Evolutionary conservation across 2,113 vertebrate species (phyloP).

Genomic region (Glareola pratincola): DNA sequence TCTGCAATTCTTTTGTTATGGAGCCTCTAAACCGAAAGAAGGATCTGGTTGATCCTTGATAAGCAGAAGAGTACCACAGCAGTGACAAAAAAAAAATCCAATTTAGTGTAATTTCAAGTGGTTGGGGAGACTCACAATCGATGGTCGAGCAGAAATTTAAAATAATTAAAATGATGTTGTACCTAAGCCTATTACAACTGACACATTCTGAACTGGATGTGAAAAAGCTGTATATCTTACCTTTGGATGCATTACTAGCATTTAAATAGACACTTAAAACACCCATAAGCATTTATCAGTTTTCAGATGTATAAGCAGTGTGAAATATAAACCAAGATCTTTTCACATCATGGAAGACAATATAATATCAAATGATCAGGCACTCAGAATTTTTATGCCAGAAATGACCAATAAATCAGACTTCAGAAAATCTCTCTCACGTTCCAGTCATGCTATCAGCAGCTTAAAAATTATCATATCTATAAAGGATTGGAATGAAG

Average conservation of each 20-base stretch:
- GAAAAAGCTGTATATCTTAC: background rate
- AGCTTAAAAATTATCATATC: background rate
- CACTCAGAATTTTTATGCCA: background rate
- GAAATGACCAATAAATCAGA: background rate
- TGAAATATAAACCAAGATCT: background rate
- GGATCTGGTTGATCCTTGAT: background rate
- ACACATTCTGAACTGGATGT: background rate
- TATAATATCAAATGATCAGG: background rate
- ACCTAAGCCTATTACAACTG: background rate
- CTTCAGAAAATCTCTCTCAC: background rate
- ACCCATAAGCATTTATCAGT: background rate
- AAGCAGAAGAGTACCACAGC: background rate
- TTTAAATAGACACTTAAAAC: background rate
- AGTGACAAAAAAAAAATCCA: background rate
- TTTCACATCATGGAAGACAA: background rate
- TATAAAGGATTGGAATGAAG: background rate
- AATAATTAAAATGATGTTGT: background rate
- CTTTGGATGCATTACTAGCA: background rate
- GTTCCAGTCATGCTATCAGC: background rate
- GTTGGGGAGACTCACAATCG: background rate
- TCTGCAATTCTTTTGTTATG: background rate
- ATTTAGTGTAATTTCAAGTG: background rate
- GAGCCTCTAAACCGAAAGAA: background rate
- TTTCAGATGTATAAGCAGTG: background rate
- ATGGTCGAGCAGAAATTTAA: background rate